These are phyloP conservation scores for Trematocara caparti DNA, from an alignment of 2,797 vertebrate species.

Conservation along the genomic window DNA sequence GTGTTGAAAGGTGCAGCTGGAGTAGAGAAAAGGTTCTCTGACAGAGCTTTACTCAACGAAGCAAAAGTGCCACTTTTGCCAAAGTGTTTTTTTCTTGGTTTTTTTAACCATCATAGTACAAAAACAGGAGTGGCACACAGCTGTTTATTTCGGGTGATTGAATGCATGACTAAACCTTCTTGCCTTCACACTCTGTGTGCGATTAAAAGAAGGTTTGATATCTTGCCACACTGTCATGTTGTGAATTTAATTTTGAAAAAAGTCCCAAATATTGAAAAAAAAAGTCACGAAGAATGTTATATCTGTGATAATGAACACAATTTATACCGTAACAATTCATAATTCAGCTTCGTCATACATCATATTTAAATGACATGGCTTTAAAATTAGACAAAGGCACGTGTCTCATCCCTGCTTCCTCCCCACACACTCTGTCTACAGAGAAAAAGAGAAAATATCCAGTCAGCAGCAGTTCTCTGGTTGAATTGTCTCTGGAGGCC, in stretches of 20 bases:
- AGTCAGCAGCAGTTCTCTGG: neutral
- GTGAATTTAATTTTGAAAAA: neutral
- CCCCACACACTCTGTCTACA: neutral
- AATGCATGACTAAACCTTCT: neutral
- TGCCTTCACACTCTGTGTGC: neutral
- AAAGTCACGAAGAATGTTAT: neutral
- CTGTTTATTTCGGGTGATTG: neutral
- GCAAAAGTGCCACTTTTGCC: neutral
- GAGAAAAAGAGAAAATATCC: neutral
- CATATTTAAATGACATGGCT: neutral
- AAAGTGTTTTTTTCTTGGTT: rapidly evolving
- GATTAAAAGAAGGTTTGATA: neutral
- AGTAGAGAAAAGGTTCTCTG: neutral
- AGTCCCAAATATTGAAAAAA: neutral
- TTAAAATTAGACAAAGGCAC: neutral
- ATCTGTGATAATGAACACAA: neutral
- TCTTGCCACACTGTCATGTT: neutral
- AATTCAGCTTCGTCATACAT: neutral
- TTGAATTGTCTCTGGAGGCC: neutral
- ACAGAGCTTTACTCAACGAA: neutral
- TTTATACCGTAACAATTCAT: neutral
- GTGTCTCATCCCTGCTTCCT: neutral
- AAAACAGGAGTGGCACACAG: neutral
- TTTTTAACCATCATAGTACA: neutral
- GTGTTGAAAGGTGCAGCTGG: neutral